Percentiles rank a stretch among this genome's conserved stretches.
phyloP scores from a whole-genome alignment of 2,797 vertebrate genomes.

The Gymnopithys bicolor region DNA sequence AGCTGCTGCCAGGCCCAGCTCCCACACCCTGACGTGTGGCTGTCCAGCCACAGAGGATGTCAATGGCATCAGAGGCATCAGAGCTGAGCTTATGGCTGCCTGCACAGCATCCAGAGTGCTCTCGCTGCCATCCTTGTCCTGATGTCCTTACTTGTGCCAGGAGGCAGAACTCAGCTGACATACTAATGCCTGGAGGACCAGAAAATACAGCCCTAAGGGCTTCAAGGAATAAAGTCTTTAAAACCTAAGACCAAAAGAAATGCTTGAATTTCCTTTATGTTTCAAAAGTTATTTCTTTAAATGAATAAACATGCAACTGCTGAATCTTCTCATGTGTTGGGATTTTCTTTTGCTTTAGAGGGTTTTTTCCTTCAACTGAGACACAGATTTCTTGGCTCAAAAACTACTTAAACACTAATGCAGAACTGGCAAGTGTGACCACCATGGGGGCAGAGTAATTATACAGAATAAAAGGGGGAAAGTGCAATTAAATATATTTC shows the following conservation, averaged over 20 bases:
- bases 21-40: accelerated
- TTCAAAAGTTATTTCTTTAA: constrained; percentile 11
- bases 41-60: not conserved
- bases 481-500: not conserved
- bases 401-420: not conserved
- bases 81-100: not conserved
- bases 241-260: constrained; percentile 12
- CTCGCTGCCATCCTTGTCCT: not conserved
- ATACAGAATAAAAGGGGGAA: not conserved
- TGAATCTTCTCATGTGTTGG: not conserved
- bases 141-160: not conserved
- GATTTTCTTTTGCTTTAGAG: not conserved
- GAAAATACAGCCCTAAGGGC: not conserved
- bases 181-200: not conserved
- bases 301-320: not conserved
- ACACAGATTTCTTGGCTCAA: not conserved
- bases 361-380: not conserved
- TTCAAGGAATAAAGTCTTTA: constrained; percentile 12
- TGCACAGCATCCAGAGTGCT: not conserved
- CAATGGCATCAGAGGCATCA: not conserved
- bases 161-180: not conserved
- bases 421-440: not conserved
- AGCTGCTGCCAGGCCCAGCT: not conserved
- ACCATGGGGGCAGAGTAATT: not conserved
- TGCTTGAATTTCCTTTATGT: constrained; percentile 24